phyloP scores from a whole-genome alignment of 2,888 invertebrate species.

The Cataglyphis rosenhaueri region DNA sequence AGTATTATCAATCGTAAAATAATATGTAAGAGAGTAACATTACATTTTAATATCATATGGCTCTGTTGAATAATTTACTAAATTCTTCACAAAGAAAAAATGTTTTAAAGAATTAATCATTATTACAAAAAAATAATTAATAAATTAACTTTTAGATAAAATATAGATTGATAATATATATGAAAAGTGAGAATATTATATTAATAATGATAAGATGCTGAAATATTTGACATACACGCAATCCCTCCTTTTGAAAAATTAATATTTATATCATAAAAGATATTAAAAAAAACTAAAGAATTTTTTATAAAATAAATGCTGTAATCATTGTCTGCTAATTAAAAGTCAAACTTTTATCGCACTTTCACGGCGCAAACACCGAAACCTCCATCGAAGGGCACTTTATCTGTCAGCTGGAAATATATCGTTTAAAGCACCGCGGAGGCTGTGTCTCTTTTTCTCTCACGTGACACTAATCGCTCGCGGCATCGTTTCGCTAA shows the following conservation, averaged over 20 bases:
- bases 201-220: not conserved
- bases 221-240: not conserved
- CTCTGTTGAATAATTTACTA: not conserved
- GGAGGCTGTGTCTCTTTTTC: slow-evolving; percentile 40
- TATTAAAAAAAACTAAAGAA: not conserved
- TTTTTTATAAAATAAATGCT: not conserved
- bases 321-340: not conserved
- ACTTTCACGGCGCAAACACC: not conserved
- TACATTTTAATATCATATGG: not conserved
- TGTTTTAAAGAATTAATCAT: not conserved
- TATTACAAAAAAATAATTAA: not conserved
- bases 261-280: not conserved
- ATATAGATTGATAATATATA: not conserved
- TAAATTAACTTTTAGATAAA: not conserved
- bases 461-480: slow-evolving; percentile 71
- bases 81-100: not conserved
- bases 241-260: not conserved
- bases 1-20: not conserved
- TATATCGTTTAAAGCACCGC: slow-evolving; percentile 46
- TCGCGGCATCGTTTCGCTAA: slow-evolving; percentile 72
- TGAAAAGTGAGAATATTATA: not conserved
- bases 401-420: slow-evolving; percentile 37
- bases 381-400: slow-evolving; percentile 34
- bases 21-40: not conserved
- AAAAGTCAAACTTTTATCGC: not conserved